These are phyloP conservation scores for Potamarius usumacintae DNA, from an alignment of 2,113 vertebrate species.

Conservation along the genomic window DNA sequence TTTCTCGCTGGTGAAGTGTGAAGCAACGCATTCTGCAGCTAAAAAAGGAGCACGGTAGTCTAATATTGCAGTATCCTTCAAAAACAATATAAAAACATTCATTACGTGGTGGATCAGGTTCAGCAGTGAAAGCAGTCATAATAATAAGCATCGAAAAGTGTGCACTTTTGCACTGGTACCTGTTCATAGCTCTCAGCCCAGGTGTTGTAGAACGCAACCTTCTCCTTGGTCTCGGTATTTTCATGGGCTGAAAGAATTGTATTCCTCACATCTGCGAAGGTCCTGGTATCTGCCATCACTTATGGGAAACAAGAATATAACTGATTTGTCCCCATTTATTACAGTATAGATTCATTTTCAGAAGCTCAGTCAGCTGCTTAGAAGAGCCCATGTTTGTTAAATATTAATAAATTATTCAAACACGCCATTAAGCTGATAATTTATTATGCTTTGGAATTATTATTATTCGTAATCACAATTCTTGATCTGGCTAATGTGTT, in stretches of 20 bases:
- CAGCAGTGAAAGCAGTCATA: not conserved
- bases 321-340: not conserved
- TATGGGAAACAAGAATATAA: conserved; percentile 21
- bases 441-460: not conserved
- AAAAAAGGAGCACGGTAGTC: conserved; percentile 80
- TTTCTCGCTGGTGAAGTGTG: conserved; percentile 61
- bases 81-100: not conserved
- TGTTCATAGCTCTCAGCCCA: conserved; percentile 75
- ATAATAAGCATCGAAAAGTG: not conserved
- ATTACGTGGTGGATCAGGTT: not conserved
- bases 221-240: conserved; percentile 53
- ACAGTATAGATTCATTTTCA: not conserved
- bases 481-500: not conserved
- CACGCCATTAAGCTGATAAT: not conserved
- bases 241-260: conserved; percentile 62
- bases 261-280: conserved; percentile 65
- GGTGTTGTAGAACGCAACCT: conserved; percentile 69
- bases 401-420: not conserved
- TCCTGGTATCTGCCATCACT: conserved; percentile 62
- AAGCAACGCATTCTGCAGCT: conserved; percentile 74
- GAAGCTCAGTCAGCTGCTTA: not conserved
- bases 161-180: conserved; percentile 53
- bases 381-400: not conserved
- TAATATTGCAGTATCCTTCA: conserved; percentile 79
- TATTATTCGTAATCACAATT: not conserved